Evolutionary conservation across 1,140 invertebrate genomes (phyloP).

Genomic region (Hycleus cichorii): DNA sequence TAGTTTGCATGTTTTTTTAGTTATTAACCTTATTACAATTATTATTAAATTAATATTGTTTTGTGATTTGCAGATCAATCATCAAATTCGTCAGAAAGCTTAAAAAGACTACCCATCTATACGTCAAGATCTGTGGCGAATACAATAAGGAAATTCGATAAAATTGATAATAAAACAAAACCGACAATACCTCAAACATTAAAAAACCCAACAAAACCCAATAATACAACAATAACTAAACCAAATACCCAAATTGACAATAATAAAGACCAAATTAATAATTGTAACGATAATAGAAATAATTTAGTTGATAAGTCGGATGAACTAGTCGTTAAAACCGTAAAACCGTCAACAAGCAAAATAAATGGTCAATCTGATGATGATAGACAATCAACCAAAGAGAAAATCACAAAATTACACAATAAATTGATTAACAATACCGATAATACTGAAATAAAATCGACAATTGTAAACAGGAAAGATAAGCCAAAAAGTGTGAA

Average conservation of each 20-base stretch:
- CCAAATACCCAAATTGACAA: too few species aligned
- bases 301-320: background rate
- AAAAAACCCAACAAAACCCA: background rate
- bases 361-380: background rate
- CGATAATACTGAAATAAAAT: constrained; percentile 1
- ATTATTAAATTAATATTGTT: constrained; percentile 1
- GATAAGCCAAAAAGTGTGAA: constrained; percentile 30
- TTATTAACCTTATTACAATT: background rate
- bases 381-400: background rate
- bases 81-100: constrained; percentile 28
- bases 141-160: constrained; percentile 35
- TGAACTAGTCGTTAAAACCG: background rate
- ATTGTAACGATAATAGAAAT: background rate
- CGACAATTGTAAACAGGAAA: constrained; percentile 13
- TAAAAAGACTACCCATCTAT: constrained; percentile 31
- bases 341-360: background rate
- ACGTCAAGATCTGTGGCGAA: constrained; percentile 32
- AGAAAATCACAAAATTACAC: background rate
- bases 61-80: constrained; percentile 26
- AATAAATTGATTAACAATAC: background rate
- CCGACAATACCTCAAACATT: background rate
- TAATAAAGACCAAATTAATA: background rate
- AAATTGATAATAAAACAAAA: constrained; percentile 8
- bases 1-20: constrained; percentile 6
- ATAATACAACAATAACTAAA: too few species aligned